These are phyloP conservation scores for Gadopsis bispinosus DNA, from an alignment of 2,797 vertebrate species.

Conservation along the genomic window DNA sequence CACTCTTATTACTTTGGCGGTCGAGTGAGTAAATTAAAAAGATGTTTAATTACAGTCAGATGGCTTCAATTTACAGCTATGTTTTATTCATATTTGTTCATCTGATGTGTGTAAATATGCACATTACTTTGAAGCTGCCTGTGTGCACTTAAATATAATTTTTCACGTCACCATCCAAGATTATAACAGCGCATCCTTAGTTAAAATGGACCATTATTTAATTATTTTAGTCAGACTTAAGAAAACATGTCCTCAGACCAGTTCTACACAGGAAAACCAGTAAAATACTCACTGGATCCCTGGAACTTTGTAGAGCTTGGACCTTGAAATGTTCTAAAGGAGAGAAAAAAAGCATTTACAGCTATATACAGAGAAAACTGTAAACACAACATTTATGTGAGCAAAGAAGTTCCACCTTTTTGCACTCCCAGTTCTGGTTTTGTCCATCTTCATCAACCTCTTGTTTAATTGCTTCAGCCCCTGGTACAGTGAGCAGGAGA, in stretches of 20 bases:
- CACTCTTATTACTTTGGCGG: conserved; percentile 28
- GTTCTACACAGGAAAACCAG: background rate
- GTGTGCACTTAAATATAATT: background rate
- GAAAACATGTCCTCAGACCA: conserved; percentile 3
- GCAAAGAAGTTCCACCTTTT: conserved; percentile 85
- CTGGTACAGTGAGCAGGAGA: conserved; percentile 90
- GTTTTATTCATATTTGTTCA: conserved; percentile 35
- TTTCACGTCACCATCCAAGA: background rate
- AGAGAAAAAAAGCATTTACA: conserved; percentile 16
- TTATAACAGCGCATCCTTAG: conserved; percentile 4
- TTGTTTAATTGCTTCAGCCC: conserved; percentile 87
- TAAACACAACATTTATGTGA: background rate
- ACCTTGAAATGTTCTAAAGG: conserved; percentile 87
- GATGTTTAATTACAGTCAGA: conserved; percentile 29
- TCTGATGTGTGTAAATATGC: conserved; percentile 11
- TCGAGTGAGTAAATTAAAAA: conserved; percentile 11
- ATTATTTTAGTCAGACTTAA: conserved; percentile 5
- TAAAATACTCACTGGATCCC: conserved; percentile 92
- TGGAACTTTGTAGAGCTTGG: conserved; percentile 93
- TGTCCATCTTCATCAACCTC: conserved; percentile 87
- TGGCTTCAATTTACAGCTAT: conserved; percentile 34
- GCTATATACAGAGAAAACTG: background rate
- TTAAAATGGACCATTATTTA: conserved; percentile 1
- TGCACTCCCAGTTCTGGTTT: conserved; percentile 91
- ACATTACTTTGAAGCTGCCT: conserved; percentile 7